Evolutionary conservation across 2,113 vertebrate species (phyloP).

Genomic region (Hemibagrus wyckioides): DNA sequence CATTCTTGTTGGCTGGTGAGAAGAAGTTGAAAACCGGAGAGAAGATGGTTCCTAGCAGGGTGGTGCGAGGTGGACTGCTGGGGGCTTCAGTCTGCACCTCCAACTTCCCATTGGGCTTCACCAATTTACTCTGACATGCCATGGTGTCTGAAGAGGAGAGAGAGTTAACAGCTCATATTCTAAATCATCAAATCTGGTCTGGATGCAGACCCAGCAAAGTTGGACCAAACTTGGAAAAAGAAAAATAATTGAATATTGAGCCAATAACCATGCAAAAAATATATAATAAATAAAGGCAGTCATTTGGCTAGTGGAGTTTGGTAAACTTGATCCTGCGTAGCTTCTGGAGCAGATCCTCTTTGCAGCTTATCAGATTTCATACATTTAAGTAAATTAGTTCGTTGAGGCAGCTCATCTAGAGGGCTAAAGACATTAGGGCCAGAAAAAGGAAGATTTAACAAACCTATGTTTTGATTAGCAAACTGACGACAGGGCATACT

Average conservation of each 20-base stretch:
- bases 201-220: neutral
- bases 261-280: neutral
- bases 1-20: slow-evolving; percentile 98
- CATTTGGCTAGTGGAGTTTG: neutral
- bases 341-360: neutral
- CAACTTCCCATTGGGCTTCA: slow-evolving; percentile 93
- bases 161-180: slow-evolving; percentile 28
- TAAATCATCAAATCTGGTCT: neutral
- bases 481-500: neutral
- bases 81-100: slow-evolving; percentile 77
- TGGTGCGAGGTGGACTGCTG: slow-evolving; percentile 90
- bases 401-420: neutral
- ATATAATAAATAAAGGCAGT: neutral
- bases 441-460: neutral
- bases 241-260: neutral
- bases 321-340: neutral
- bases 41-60: slow-evolving; percentile 96
- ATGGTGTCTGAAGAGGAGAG: slow-evolving; percentile 77
- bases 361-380: neutral
- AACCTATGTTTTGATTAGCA: neutral
- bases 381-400: neutral
- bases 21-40: slow-evolving; percentile 99
- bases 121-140: slow-evolving; percentile 86
- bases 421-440: neutral
- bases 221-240: neutral